Evolutionary conservation across 2,113 vertebrate genomes (phyloP).

Genomic region (Corythaeola cristata): DNA sequence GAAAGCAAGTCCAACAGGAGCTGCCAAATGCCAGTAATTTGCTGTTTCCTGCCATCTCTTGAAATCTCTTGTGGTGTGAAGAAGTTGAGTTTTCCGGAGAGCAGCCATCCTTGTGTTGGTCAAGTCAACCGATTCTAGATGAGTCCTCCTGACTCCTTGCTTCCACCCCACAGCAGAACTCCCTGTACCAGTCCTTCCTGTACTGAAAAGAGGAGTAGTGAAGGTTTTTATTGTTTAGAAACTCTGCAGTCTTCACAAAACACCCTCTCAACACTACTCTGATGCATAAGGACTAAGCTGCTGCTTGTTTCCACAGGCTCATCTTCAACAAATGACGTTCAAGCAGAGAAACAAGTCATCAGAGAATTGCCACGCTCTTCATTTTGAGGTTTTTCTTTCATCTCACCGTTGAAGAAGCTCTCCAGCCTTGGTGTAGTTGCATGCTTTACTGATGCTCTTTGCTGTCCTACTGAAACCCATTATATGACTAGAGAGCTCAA

Average conservation of each 20-base stretch:
- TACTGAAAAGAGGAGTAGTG: background rate
- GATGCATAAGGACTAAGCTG: background rate
- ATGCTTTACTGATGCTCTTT: background rate
- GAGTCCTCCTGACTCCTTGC: background rate
- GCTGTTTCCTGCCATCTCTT: background rate
- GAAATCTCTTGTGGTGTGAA: background rate
- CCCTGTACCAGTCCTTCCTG: background rate
- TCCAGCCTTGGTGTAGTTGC: background rate
- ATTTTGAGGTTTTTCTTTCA: background rate
- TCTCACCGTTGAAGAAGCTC: background rate
- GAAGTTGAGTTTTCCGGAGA: background rate
- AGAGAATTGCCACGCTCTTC: background rate
- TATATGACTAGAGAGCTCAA: background rate
- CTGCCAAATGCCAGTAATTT: background rate
- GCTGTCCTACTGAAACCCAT: background rate
- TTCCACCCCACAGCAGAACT: background rate
- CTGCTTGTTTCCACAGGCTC: background rate
- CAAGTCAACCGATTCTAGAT: background rate
- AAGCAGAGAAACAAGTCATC: background rate
- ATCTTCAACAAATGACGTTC: background rate
- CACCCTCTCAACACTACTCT: background rate
- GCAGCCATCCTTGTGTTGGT: background rate
- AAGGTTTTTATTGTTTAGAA: background rate
- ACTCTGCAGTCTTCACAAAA: background rate
- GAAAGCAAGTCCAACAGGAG: background rate